Evolutionary conservation across 2,113 vertebrate genomes (phyloP), one percentile per base, ranked within the genome.

Genomic region (Ceyx cyanopectus): DNA sequence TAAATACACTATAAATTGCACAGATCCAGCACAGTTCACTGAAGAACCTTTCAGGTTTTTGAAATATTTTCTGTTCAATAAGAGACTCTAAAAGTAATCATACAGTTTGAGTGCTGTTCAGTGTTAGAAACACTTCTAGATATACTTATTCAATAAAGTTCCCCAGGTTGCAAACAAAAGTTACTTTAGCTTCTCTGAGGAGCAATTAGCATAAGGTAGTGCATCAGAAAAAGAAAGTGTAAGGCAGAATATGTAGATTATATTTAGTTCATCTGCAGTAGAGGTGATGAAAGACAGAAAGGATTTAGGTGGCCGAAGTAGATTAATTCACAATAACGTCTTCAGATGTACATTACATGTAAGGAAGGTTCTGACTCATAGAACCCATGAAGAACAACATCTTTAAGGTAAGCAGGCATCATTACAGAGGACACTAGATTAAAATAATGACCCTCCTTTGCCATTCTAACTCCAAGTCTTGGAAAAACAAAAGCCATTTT

Each of bases 1-100:
- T 96, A 97, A 96, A 97, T 78, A 88, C 6, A 12, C 88, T 88
- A 94, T 97, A 97, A 97, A 97, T 95, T 96, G 95, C 11, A 26
- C 48, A 95, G 81, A 90, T 94, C 40, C 89, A 95, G 92, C 81
- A 76, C 45, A 77, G 94, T 87, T 83, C 93, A 94, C 77, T 85
- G 95, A 95, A 96, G 93, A 92, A 85, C 85, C 86, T 94, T 97
- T 97, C 81, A 93, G 74, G 73, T 97, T 95, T 97, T 97, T 96
- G 96, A 97, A 97, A 96, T 97, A 96, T 94, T 85, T 97, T 96
- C 79, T 72, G 34, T 40, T 93, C 90, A 97, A 45, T 94, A 86
- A 93, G 83, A 89, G 68, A 90, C 57, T 76, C 79, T 88, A 50
- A 84, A 96, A 95, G 88, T 89, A 94, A 87, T 94, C 83, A 53